Evolutionary conservation across 2,888 invertebrate genomes (phyloP).

Genomic region (Scaptomyza flava): DNA sequence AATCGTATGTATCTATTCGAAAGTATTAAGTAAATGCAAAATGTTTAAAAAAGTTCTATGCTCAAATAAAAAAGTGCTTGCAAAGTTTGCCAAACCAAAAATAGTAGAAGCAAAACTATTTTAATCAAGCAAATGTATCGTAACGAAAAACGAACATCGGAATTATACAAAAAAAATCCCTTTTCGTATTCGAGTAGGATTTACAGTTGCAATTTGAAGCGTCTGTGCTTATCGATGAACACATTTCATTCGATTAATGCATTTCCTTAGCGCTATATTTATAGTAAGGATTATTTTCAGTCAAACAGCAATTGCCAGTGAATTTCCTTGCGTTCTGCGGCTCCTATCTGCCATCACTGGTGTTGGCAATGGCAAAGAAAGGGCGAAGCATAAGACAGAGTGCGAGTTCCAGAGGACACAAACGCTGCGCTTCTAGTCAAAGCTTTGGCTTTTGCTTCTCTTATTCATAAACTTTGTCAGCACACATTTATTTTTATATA

Average conservation of each 20-base stretch:
- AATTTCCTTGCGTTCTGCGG: conserved; percentile 4
- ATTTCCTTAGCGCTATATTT: conserved; percentile 2
- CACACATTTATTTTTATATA: conserved; percentile 17
- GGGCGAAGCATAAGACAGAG: conserved; percentile 1
- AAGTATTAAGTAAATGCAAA: background rate
- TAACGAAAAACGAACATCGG: background rate
- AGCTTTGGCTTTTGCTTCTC: conserved; percentile 33
- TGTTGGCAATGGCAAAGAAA: background rate
- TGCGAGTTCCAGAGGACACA: conserved; percentile 11
- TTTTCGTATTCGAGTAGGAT: background rate
- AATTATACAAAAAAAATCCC: conserved; percentile 1
- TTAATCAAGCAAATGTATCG: background rate
- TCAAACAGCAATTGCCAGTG: conserved; percentile 2
- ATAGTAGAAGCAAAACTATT: background rate
- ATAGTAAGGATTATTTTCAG: conserved; percentile 12
- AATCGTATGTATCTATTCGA: background rate
- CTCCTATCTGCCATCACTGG: conserved; percentile 8
- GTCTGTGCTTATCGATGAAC: conserved; percentile 22
- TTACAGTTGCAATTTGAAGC: background rate
- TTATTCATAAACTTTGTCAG: conserved; percentile 70
- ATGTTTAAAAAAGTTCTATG: background rate
- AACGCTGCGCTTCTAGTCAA: conserved; percentile 21
- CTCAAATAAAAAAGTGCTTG: background rate
- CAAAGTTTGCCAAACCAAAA: background rate
- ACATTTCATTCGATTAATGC: conserved; percentile 27